A percentile compares a stretch with the other conserved stretches of the same genome.
These are phyloP conservation scores for Laspeyria flexula DNA, from an alignment of 2,888 invertebrate genomes.

Conservation along the genomic window DNA sequence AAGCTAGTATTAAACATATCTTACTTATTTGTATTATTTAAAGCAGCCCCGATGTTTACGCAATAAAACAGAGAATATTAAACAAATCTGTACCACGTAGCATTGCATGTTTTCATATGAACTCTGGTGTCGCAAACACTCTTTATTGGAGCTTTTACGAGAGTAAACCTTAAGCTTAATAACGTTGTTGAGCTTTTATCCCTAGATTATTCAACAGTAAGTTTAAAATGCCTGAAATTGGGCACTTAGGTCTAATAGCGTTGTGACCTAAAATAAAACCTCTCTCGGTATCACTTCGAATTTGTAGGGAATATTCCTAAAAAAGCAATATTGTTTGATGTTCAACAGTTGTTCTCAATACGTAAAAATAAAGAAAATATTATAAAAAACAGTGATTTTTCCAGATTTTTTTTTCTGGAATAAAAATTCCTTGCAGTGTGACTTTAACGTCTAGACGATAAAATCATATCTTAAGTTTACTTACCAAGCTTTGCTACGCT, in stretches of 20 bases:
- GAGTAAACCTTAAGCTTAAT: slow-evolving; percentile 20
- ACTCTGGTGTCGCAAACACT: not conserved
- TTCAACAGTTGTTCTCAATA: too few species aligned
- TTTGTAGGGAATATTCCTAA: too few species aligned
- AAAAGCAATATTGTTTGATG: too few species aligned
- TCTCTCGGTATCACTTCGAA: too few species aligned
- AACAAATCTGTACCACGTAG: not conserved
- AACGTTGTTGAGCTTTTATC: slow-evolving; percentile 22
- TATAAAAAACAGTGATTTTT: too few species aligned
- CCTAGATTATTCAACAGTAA: slow-evolving; percentile 20
- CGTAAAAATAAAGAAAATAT: too few species aligned
- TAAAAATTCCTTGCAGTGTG: too few species aligned
- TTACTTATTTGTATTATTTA: not conserved
- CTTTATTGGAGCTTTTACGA: slow-evolving; percentile 9
- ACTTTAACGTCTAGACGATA: too few species aligned
- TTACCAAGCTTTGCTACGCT: too few species aligned
- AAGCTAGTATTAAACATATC: too few species aligned
- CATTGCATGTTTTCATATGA: not conserved
- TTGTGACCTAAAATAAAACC: slow-evolving; percentile 4
- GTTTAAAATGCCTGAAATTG: slow-evolving; percentile 10
- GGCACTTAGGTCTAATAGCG: slow-evolving; percentile 5
- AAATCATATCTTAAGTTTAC: too few species aligned
- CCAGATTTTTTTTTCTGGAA: too few species aligned
- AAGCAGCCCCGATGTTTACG: not conserved
- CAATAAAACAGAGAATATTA: not conserved